phyloP scores from a whole-genome alignment of 2,113 vertebrate species.

The Grus americana region DNA sequence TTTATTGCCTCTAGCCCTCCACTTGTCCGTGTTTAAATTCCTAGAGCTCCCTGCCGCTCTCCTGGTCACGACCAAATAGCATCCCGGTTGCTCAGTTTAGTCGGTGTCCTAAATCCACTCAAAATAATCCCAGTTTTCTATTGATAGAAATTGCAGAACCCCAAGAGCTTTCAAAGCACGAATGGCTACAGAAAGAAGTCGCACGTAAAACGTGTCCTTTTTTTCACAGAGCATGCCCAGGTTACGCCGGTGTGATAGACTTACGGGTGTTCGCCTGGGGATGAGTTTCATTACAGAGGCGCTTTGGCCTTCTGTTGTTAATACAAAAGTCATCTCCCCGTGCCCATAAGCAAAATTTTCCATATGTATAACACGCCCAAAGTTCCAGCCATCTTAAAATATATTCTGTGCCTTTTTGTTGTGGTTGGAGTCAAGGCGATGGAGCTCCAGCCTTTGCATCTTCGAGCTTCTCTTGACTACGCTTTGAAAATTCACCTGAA shows the following conservation, averaged over 20 bases:
- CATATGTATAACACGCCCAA: rapidly evolving
- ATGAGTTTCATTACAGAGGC: neutral
- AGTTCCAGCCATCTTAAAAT: neutral
- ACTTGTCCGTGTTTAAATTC: neutral
- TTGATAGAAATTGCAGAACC: neutral
- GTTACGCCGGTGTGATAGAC: neutral
- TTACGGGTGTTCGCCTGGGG: neutral
- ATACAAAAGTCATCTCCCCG: rapidly evolving
- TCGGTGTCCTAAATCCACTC: neutral
- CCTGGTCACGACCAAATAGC: neutral
- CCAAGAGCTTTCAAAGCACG: neutral
- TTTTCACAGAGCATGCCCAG: rapidly evolving
- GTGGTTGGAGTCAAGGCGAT: neutral
- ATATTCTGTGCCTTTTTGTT: neutral
- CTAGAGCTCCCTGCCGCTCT: neutral
- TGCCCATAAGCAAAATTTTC: neutral
- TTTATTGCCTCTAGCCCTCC: neutral
- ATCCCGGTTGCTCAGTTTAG: neutral
- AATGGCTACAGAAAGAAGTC: neutral
- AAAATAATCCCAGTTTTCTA: rapidly evolving
- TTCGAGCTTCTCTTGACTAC: rapidly evolving
- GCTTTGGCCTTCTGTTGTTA: neutral
- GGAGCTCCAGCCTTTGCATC: neutral
- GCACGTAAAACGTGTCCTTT: rapidly evolving
- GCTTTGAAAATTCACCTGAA: neutral